These are phyloP conservation scores for Eleginops maclovinus DNA, from an alignment of 2,113 vertebrate genomes.

Conservation along the genomic window DNA sequence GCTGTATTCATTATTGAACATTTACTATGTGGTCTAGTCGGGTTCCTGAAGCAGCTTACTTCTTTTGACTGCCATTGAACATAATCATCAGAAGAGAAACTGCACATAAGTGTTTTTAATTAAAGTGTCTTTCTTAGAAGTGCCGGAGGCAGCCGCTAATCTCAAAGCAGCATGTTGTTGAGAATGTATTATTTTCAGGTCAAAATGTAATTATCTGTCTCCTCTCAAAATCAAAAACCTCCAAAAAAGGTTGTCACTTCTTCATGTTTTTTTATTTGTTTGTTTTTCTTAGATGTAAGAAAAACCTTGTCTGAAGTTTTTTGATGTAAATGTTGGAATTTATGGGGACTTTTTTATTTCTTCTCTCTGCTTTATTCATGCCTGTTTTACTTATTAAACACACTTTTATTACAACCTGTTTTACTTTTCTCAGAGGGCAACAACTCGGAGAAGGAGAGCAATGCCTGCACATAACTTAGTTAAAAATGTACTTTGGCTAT, in stretches of 20 bases:
- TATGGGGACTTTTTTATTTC: neutral
- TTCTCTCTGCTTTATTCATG: constrained; percentile 14
- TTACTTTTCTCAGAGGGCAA: neutral
- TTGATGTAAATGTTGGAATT: neutral
- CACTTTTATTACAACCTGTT: neutral
- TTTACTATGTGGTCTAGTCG: constrained; percentile 26
- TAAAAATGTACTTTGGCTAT: constrained; percentile 27
- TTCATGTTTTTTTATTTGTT: constrained; percentile 1
- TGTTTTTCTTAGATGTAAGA: constrained; percentile 14
- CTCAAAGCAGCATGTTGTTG: constrained; percentile 72
- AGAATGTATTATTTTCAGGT: constrained; percentile 71
- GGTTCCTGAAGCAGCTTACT: constrained; percentile 59
- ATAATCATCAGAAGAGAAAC: constrained; percentile 63
- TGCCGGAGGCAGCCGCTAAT: constrained; percentile 65
- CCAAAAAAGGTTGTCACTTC: constrained; percentile 22
- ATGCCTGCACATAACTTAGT: constrained; percentile 3
- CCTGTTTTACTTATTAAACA: constrained; percentile 6
- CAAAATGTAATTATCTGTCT: constrained; percentile 68
- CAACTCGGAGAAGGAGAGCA: constrained; percentile 1
- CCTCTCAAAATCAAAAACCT: constrained; percentile 63
- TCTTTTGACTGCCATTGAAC: constrained; percentile 63
- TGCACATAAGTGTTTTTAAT: constrained; percentile 60
- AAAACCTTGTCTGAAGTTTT: constrained; percentile 16
- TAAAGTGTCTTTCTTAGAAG: constrained; percentile 51
- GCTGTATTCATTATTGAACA: constrained; percentile 35